These are phyloP conservation scores for Pheosia tremula DNA, from an alignment of 2,888 invertebrate genomes.

Conservation along the genomic window DNA sequence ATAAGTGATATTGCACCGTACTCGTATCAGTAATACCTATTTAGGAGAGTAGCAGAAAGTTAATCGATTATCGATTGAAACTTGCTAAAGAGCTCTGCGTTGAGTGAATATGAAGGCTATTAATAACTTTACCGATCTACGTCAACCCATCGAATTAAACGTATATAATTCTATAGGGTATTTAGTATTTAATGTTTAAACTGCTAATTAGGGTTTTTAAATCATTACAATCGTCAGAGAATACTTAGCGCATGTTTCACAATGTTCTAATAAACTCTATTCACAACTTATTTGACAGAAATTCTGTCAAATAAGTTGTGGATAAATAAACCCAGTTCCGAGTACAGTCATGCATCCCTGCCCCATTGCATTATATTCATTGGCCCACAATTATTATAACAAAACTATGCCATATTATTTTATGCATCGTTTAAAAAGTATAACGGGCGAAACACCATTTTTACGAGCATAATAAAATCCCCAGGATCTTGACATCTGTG, in stretches of 20 bases:
- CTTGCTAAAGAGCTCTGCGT: background rate
- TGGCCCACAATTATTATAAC: background rate
- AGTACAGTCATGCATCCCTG: background rate
- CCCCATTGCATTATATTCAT: background rate
- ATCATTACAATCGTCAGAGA: too few relatives aligned
- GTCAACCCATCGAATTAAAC: background rate
- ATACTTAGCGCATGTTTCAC: too few relatives aligned
- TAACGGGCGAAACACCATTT: constrained; percentile 6
- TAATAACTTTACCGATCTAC: background rate
- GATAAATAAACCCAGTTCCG: background rate
- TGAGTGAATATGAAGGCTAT: background rate
- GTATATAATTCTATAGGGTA: background rate
- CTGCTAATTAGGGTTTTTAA: too few relatives aligned
- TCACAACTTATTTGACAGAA: too few relatives aligned
- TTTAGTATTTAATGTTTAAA: too few relatives aligned
- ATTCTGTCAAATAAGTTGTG: too few relatives aligned
- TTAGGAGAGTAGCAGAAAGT: background rate
- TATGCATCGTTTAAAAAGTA: background rate
- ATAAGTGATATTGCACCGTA: too few relatives aligned
- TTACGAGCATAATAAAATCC: constrained; percentile 4
- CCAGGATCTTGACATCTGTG: constrained; percentile 17
- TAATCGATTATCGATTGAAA: constrained; percentile 1
- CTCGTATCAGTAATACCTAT: background rate
- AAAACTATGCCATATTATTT: background rate
- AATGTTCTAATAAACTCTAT: too few relatives aligned